phyloP scores from a whole-genome alignment of 2,888 invertebrate species.

The Perithous albicinctus region DNA sequence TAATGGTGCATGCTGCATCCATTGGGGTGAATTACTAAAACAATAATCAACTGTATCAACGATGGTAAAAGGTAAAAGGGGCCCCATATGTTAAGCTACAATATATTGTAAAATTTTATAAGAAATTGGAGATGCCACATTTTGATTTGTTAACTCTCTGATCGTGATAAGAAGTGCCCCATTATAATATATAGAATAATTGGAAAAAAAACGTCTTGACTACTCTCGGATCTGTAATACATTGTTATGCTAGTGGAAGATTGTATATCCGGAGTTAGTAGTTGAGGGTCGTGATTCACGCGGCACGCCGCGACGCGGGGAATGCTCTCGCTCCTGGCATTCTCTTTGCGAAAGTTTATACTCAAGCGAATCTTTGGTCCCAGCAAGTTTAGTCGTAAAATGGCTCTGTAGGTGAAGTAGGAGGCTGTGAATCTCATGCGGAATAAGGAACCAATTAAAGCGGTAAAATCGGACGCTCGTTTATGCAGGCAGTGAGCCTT shows the following conservation, averaged over 20 bases:
- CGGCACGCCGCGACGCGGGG: slow-evolving; percentile 35
- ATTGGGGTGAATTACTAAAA: too few species aligned
- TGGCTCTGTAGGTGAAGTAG: slow-evolving; percentile 41
- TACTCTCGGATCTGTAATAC: neutral
- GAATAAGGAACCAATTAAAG: slow-evolving; percentile 80
- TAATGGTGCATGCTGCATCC: too few species aligned
- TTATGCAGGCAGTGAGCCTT: slow-evolving; percentile 75
- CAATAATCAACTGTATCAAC: too few species aligned
- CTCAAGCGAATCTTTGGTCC: slow-evolving; percentile 3
- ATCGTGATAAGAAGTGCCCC: too few species aligned
- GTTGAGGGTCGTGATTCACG: slow-evolving; percentile 64
- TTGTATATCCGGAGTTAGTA: slow-evolving; percentile 32
- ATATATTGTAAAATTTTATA: too few species aligned
- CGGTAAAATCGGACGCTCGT: slow-evolving; percentile 79
- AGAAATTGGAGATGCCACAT: too few species aligned
- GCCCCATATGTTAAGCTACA: too few species aligned
- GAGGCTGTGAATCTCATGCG: slow-evolving; percentile 65
- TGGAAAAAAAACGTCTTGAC: too few species aligned
- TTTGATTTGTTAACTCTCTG: too few species aligned
- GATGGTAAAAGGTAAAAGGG: too few species aligned
- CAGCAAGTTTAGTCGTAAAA: slow-evolving; percentile 76
- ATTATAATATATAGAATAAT: too few species aligned
- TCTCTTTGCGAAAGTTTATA: slow-evolving; percentile 52
- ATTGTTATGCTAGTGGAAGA: slow-evolving; percentile 48
- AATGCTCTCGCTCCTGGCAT: neutral